Evolutionary conservation across 2,888 invertebrate genomes (phyloP).

Genomic region (Xestia sexstrigata): DNA sequence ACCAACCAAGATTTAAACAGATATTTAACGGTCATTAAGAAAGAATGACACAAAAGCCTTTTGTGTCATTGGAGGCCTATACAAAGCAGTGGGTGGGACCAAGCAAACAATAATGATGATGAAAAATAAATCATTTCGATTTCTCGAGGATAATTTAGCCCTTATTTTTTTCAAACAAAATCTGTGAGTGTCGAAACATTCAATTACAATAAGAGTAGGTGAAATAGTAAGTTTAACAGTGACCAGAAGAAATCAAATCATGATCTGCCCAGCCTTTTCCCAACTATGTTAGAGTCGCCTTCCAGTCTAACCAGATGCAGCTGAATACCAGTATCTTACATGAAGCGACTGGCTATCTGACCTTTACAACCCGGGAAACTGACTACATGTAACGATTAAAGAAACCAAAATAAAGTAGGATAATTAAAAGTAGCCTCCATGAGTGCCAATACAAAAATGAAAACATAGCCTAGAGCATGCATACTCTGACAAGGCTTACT

Average conservation of each 20-base stretch:
- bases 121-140: not conserved
- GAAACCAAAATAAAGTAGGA: no score
- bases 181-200: not conserved
- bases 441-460: no score
- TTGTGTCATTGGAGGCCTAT: not conserved
- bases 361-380: no score
- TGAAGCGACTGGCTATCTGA: no score
- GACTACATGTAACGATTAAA: no score
- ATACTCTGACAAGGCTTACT: not conserved
- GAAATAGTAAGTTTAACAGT: not conserved
- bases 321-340: no score
- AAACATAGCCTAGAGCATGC: no score
- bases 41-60: not conserved
- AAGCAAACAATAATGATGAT: not conserved
- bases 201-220: not conserved
- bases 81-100: not conserved
- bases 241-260: not conserved
- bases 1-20: not conserved
- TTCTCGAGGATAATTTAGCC: not conserved
- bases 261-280: no score
- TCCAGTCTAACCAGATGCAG: no score
- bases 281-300: no score
- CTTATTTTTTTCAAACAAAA: not conserved
- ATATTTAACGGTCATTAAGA: not conserved
- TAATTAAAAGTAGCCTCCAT: not conserved